phyloP scores from a whole-genome alignment of 2,797 vertebrate species.

The Semotilus atromaculatus region DNA sequence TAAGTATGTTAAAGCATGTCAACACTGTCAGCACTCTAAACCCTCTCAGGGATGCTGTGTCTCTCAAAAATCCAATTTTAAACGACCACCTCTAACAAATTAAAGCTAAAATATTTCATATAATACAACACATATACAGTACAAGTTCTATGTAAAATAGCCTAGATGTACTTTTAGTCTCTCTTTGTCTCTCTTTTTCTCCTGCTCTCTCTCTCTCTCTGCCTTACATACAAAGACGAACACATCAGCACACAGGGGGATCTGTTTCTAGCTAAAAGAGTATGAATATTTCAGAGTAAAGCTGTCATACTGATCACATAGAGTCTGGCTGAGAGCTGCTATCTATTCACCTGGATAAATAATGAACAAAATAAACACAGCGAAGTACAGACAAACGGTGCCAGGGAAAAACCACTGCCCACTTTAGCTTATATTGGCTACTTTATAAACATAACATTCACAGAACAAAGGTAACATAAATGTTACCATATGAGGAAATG shows the following conservation, averaged over 20 bases:
- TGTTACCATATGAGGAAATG: not conserved
- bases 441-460: not conserved
- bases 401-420: slow-evolving; percentile 29
- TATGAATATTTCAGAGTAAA: slow-evolving; percentile 77
- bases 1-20: not conserved
- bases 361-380: slow-evolving; percentile 75
- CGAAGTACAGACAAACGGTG: slow-evolving; percentile 77
- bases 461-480: not conserved
- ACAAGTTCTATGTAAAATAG: not conserved
- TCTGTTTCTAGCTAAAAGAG: slow-evolving; percentile 73
- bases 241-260: slow-evolving; percentile 59
- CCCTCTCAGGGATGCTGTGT: not conserved
- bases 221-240: slow-evolving; percentile 21
- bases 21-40: not conserved
- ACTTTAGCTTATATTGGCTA: not conserved
- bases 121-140: too few species aligned
- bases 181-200: not conserved
- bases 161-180: not conserved
- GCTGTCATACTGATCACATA: slow-evolving; percentile 74
- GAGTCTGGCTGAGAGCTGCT: slow-evolving; percentile 73
- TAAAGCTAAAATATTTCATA: not conserved
- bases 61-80: not conserved
- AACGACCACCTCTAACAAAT: not conserved
- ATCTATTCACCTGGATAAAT: slow-evolving; percentile 79
- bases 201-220: slow-evolving; percentile 10